Base-by-base conservation (phyloP, 2,797 vertebrate species). In the Microctenopoma lineatum region DNA sequence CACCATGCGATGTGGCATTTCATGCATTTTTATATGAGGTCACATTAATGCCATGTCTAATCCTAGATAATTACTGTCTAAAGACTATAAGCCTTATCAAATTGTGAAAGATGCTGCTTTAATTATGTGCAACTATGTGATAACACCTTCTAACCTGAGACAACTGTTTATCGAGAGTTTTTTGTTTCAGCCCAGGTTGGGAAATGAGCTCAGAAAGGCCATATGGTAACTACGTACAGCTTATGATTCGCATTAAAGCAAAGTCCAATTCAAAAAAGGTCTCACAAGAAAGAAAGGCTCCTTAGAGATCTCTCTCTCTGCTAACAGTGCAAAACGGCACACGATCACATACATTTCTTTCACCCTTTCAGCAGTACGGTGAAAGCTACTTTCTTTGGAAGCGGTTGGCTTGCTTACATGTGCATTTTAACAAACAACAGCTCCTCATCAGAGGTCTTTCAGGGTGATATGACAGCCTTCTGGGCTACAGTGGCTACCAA, bases 1-100 rank as follows among this genome's bases (percentile, higher is more conserved):
- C 71, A 84, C 83, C 67, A 82, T 72, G 74, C 87, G 64, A 72
- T 89, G 87, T 92, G 87, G 73, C 86, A 92, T 94, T 93, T 92
- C 88, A 92, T 78, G 84, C 83, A 81, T 75, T 92, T 90, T 86
- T 86, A 74, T 75, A 80, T 70, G 79, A 79, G 90, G 92, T 92
- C 89, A 91, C 80, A 81, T 92, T 88, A 84, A 79, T 89, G 83
- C 89, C 92, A 85, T 87, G 84, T 85, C 91, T 91, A 94, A 94
- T 95, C 90, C 81, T 26, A 78, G 88, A 91, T 94, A 93, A 94
- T 93, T 91, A 92, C 86, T 85, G 79, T 87, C 81, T 91, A 84
- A 90, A 84, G 86, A 90, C 84, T 77, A 80, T 86, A 81, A 87
- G 84, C 86, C 83, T 84, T 91, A 87, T 92, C 84, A 84, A 91